Evolutionary conservation across 1,140 invertebrate species (phyloP).

Genomic region (Melipona quadrifasciata): DNA sequence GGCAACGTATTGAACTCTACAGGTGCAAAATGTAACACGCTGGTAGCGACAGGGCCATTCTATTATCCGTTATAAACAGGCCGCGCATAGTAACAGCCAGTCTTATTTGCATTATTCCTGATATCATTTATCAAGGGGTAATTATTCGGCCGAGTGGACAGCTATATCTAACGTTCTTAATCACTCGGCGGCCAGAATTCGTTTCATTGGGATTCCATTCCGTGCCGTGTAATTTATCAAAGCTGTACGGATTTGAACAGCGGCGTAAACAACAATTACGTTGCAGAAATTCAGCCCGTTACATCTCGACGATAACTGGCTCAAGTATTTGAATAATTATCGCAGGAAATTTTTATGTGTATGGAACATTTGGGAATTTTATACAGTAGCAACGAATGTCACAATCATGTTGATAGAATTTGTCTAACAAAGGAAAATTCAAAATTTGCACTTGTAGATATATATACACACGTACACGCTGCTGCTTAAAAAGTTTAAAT

Average conservation of each 20-base stretch:
- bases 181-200: background rate
- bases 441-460: too few relatives aligned
- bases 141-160: background rate
- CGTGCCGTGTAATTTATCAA: constrained; percentile 15
- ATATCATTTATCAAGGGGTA: background rate
- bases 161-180: constrained; percentile 6
- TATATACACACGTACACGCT: too few relatives aligned
- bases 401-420: background rate
- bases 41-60: background rate
- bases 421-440: background rate
- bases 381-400: background rate
- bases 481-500: too few relatives aligned
- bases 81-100: background rate
- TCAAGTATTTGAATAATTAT: background rate
- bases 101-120: background rate
- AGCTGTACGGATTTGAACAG: background rate
- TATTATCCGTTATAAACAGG: background rate
- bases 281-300: background rate
- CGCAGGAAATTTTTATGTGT: background rate
- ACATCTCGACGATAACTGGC: background rate
- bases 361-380: background rate
- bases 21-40: background rate
- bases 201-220: constrained; percentile 1
- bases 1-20: background rate
- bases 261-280: background rate